These are phyloP conservation scores for Aphelinus atriplicis DNA, from an alignment of 1,140 invertebrate species.

Conservation along the genomic window DNA sequence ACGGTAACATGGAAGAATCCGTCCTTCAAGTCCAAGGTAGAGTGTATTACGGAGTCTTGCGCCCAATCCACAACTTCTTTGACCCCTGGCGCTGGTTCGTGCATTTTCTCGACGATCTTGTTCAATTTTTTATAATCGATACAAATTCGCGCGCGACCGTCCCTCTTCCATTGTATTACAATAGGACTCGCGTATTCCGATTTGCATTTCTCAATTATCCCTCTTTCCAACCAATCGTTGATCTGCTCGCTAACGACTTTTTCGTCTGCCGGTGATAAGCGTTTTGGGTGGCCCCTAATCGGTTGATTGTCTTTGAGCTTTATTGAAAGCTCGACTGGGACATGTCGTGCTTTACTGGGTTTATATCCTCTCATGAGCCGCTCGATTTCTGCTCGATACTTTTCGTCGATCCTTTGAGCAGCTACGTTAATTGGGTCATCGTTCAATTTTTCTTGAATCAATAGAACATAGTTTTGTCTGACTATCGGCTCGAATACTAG, in stretches of 20 bases:
- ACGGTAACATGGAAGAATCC: slow-evolving; percentile 55
- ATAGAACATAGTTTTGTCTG: background rate
- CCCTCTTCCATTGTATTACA: background rate
- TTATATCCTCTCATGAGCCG: background rate
- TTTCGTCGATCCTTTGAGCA: background rate
- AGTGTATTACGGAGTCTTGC: background rate
- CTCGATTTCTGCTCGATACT: background rate
- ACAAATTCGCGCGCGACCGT: background rate
- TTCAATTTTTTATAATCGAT: slow-evolving; percentile 8
- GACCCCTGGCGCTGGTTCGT: background rate
- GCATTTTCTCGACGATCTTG: background rate
- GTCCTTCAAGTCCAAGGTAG: slow-evolving; percentile 52
- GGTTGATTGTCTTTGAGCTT: slow-evolving; percentile 3
- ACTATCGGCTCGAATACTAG: slow-evolving; percentile 2
- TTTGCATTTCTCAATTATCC: slow-evolving; percentile 11
- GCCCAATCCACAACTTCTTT: background rate
- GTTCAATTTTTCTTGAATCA: background rate
- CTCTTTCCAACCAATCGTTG: slow-evolving; percentile 16
- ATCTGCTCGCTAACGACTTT: slow-evolving; percentile 25
- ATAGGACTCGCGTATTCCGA: slow-evolving; percentile 16
- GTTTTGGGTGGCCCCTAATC: slow-evolving; percentile 8
- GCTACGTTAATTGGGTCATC: background rate
- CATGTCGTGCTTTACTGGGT: background rate
- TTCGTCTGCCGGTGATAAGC: slow-evolving; percentile 27
- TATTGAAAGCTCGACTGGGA: slow-evolving; percentile 19